Evolutionary conservation across 2,888 invertebrate species (phyloP), one percentile per base, ranked within the genome.

Genomic region (Erebia palarica): DNA sequence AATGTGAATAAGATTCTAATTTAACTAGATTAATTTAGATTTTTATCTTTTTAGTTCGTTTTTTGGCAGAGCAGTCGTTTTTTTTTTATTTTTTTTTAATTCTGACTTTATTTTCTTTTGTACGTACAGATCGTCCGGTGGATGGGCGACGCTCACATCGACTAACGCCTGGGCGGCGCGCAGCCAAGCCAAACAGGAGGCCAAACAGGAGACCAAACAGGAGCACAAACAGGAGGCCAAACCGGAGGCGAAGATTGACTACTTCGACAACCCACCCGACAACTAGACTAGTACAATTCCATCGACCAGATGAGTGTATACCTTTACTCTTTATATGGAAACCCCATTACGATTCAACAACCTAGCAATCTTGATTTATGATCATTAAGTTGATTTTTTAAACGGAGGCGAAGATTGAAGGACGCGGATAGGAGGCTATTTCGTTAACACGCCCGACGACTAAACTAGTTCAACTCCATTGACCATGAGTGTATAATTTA

Each of bases 221-320:
- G 77, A 73, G 53, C 75, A 74, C 44, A 78, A 71, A 58, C 71
- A 71, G 47, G 77, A 73, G 49, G 75, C 75, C 27, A 79, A 71
- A 60, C 72, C 69, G 55, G 77, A 73, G 49, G 74, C 75, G 44
- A 79, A 90, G 76, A 90, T 93, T 70, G 94, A 94, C 83, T 93
- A 94, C 51, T 94, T 94, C 82, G 93, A 94, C 82, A 91, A 91
- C 80, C 93, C 93, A 71, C 93, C 93, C 3, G 91, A 93, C 13
- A 78, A 78, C 65, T 80, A 36, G 36, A 36, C 36, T 36, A 36
- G 36, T 36, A 7, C 36, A 27, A 27, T 27, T 27, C 27, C 27
- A 36, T 36, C 27, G 69, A 71, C 70, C 75, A 75, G 75, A 75
- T 70, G 72, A 74, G 75, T 73, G 73, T 49, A 18, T 10, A 49